These are phyloP conservation scores for Myotis davidii DNA, from an alignment of 2,113 vertebrate species.

Conservation along the genomic window DNA sequence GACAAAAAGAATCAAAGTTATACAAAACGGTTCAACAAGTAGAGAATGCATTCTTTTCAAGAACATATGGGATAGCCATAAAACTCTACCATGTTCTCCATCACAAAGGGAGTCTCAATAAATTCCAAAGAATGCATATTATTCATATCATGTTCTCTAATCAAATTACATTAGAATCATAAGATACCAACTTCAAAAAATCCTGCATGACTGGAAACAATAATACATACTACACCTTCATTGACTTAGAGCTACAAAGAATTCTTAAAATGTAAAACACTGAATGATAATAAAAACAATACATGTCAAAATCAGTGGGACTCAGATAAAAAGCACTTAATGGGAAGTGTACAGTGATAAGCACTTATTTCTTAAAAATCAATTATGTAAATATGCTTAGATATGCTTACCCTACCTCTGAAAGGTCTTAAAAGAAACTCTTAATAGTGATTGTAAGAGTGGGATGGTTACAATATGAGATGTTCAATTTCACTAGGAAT, in stretches of 20 bases:
- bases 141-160: neutral
- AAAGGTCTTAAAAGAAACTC: no score
- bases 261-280: neutral
- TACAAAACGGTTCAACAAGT: neutral
- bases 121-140: neutral
- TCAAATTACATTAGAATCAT: neutral
- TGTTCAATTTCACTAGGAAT: no score
- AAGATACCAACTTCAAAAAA: neutral
- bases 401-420: no score
- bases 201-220: neutral
- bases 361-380: neutral
- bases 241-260: neutral
- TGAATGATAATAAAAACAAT: neutral
- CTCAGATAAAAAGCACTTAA: neutral
- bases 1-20: neutral
- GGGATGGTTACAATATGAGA: no score
- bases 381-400: neutral
- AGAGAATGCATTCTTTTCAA: neutral
- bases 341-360: neutral
- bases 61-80: neutral
- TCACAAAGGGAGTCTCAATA: neutral
- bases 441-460: no score
- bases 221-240: neutral
- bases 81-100: neutral
- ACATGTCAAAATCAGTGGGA: neutral